Percentiles rank a stretch among this genome's conserved stretches.
Conservation (phyloP, 2,113 vertebrate genomes). For the Lota lota region DNA sequence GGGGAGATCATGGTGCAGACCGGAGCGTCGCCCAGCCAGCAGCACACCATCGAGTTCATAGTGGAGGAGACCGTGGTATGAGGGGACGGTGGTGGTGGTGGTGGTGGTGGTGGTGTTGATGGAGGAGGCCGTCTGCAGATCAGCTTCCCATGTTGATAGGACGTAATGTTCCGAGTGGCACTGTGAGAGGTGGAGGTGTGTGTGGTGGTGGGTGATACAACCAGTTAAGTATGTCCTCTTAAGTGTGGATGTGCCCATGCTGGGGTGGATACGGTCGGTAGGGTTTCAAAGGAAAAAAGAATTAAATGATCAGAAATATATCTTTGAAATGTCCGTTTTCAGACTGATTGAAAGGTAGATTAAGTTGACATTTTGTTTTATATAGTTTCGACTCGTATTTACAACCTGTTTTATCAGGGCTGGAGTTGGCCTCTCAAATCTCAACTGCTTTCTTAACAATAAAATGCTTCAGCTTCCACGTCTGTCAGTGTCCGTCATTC, state of each 20-base stretch:
- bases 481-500: conserved; percentile 40
- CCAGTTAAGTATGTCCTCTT: too few relatives aligned
- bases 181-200: too few relatives aligned
- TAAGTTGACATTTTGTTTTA: conserved; percentile 22
- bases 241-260: not conserved
- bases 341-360: conserved; percentile 33
- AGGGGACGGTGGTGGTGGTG: too few relatives aligned
- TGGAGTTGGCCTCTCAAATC: conserved; percentile 26
- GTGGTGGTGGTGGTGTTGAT: conserved; percentile 16
- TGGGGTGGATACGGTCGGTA: too few relatives aligned
- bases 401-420: conserved; percentile 35
- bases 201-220: too few relatives aligned
- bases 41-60: conserved; percentile 76
- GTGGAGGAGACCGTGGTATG: conserved; percentile 70
- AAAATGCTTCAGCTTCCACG: conserved; percentile 58
- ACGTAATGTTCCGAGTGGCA: too few relatives aligned
- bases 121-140: not conserved
- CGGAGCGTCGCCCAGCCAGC: conserved; percentile 49
- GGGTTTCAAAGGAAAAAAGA: not conserved
- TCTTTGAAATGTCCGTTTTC: conserved; percentile 22
- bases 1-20: conserved; percentile 68
- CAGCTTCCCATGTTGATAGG: not conserved
- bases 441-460: conserved; percentile 58
- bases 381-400: conserved; percentile 20
- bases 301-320: not conserved